These are phyloP conservation scores for Lytechinus pictus DNA, from an alignment of 35 echinoderm and acorn worm genomes.

Conservation along the genomic window DNA sequence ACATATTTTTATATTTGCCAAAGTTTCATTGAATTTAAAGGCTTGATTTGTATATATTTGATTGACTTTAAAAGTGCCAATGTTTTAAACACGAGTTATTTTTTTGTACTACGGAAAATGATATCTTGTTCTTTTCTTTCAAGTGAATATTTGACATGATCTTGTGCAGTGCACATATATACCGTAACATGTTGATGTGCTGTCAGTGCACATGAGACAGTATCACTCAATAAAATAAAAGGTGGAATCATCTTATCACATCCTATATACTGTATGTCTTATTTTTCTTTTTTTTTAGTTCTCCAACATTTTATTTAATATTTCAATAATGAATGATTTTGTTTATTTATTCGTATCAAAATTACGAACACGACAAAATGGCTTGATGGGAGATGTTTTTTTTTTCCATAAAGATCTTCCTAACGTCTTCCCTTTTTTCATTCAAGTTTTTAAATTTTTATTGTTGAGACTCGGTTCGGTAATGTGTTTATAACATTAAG, in stretches of 20 bases:
- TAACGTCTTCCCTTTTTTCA: no score
- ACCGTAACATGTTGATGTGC: neutral
- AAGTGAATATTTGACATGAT: neutral
- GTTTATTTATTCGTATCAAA: no score
- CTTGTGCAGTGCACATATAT: neutral
- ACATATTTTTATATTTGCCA: slow-evolving; percentile 14
- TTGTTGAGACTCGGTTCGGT: no score
- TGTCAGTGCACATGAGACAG: neutral
- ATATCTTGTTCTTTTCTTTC: neutral
- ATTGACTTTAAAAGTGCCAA: neutral
- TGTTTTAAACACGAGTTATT: slow-evolving; percentile 14
- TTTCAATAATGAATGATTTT: neutral
- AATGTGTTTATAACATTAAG: neutral
- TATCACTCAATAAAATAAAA: neutral
- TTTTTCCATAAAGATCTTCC: no score
- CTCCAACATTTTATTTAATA: neutral
- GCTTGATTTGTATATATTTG: neutral
- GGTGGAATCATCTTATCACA: neutral
- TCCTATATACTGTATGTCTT: neutral
- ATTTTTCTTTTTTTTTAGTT: neutral
- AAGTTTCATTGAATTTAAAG: neutral
- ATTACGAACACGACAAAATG: no score
- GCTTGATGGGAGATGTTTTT: no score
- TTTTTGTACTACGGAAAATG: neutral
- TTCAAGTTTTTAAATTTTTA: no score